Percentiles rank a stretch among this genome's conserved stretches.
phyloP scores from a whole-genome alignment of 2,888 invertebrate genomes.

The Gastracanthus pulcherrimus region DNA sequence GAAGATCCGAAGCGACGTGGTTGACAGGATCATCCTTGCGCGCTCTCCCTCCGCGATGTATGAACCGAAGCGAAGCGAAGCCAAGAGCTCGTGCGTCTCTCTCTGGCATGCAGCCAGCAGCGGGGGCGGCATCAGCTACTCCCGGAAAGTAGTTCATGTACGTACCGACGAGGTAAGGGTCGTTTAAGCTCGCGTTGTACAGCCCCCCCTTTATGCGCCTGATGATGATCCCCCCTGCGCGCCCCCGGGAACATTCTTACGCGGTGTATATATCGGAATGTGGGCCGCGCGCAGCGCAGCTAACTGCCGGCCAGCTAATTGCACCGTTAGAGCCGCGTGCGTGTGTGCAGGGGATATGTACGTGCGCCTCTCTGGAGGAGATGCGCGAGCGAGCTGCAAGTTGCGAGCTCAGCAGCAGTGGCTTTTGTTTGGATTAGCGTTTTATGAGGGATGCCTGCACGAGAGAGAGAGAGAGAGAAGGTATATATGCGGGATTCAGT shows the following conservation, averaged over 20 bases:
- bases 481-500: not conserved
- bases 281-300: not conserved
- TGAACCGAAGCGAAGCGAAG: too few species aligned
- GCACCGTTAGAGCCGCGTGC: not conserved
- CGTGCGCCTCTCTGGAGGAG: too few species aligned
- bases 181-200: conserved; percentile 3
- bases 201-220: conserved; percentile 20
- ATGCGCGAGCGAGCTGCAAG: not conserved
- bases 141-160: conserved; percentile 29
- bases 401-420: not conserved
- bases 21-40: conserved; percentile 15
- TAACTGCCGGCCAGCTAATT: conserved; percentile 18
- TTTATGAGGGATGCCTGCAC: not conserved
- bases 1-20: not conserved
- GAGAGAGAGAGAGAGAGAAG: too few species aligned
- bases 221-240: conserved; percentile 30
- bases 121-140: not conserved
- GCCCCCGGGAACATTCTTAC: conserved; percentile 29
- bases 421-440: not conserved
- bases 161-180: conserved; percentile 20
- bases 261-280: conserved; percentile 44
- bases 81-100: too few species aligned
- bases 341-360: too few species aligned
- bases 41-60: not conserved
- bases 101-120: conserved; percentile 16